A percentile compares a stretch with the other conserved stretches of the same genome.
Conservation (phyloP, 2,888 invertebrate genomes). For the Cataglyphis livida region DNA sequence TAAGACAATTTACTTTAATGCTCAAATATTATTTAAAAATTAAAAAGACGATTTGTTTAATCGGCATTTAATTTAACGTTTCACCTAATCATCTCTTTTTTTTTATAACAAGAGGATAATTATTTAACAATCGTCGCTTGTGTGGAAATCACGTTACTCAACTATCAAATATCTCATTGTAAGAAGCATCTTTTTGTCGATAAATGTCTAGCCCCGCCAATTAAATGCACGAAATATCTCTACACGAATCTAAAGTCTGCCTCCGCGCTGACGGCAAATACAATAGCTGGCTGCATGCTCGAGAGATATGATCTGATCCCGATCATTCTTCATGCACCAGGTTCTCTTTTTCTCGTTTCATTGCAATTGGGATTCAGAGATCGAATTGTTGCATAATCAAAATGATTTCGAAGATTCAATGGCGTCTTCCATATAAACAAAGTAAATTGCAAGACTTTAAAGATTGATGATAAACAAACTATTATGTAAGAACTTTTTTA, state of each 20-base stretch:
- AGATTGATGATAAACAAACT: neutral
- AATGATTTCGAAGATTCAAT: constrained; percentile 61
- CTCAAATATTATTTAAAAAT: neutral
- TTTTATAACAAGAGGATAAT: neutral
- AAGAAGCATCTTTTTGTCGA: neutral
- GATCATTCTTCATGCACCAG: constrained; percentile 46
- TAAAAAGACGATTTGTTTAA: neutral
- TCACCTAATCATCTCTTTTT: neutral
- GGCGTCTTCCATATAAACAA: neutral
- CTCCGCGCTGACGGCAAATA: neutral
- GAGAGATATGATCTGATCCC: constrained; percentile 39
- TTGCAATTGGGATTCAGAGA: constrained; percentile 33
- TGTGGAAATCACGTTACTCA: constrained; percentile 28
- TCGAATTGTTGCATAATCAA: constrained; percentile 59
- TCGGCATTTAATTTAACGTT: neutral
- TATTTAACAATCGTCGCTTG: neutral
- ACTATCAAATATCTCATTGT: constrained; percentile 15
- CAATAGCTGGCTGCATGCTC: constrained; percentile 44
- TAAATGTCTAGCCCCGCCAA: constrained; percentile 19
- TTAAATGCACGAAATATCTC: constrained; percentile 53
- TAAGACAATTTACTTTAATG: neutral
- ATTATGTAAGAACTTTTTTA: neutral
- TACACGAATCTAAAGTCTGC: constrained; percentile 36
- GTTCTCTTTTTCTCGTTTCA: constrained; percentile 13
- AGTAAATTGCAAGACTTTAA: neutral